phyloP scores from a whole-genome alignment of 2,113 vertebrate species.

The Sula dactylatra region DNA sequence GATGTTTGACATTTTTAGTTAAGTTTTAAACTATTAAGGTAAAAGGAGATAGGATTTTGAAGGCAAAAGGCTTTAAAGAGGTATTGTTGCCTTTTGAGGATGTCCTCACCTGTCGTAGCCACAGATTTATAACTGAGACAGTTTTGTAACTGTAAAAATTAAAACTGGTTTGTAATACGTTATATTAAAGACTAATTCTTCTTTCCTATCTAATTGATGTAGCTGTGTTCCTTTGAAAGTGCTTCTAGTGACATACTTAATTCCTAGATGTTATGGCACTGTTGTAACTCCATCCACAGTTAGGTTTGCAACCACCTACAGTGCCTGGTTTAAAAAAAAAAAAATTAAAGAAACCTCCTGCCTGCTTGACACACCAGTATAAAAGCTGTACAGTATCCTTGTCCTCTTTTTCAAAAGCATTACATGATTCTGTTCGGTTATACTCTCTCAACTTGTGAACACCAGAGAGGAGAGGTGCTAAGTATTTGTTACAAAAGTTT shows the following conservation, averaged over 20 bases:
- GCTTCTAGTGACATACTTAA: background rate
- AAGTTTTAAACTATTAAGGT: background rate
- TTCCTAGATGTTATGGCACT: background rate
- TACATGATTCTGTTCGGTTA: background rate
- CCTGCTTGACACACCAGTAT: background rate
- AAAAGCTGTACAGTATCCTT: background rate
- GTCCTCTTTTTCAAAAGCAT: background rate
- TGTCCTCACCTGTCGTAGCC: background rate
- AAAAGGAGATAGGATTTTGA: background rate
- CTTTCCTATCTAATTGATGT: background rate
- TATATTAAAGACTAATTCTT: background rate
- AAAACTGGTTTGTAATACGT: background rate
- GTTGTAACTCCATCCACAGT: background rate
- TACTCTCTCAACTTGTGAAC: fast-evolving
- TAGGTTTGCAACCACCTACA: background rate
- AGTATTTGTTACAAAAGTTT: background rate
- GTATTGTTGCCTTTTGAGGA: background rate
- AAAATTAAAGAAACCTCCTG: background rate
- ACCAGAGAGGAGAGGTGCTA: background rate
- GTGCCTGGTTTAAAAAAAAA: background rate
- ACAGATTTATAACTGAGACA: background rate
- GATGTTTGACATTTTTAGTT: background rate
- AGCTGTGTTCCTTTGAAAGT: background rate
- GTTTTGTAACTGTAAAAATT: background rate
- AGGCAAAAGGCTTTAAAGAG: background rate